Base-by-base conservation (phyloP, 2,113 vertebrate species). In the Accipiter virgatus region DNA sequence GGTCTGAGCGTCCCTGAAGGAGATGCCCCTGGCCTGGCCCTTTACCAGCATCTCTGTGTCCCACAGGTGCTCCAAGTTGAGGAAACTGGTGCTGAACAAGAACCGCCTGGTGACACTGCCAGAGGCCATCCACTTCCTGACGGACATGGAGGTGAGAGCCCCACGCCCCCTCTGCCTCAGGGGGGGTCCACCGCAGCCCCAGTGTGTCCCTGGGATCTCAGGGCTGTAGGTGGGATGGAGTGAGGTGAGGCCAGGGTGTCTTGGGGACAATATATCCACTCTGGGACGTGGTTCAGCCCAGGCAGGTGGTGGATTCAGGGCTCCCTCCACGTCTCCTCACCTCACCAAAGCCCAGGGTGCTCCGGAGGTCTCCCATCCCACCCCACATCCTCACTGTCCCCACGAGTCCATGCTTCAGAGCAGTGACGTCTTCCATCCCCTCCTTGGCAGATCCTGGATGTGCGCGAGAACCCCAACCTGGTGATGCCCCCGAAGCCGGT, bases 401-500 rank as follows among this genome's bases (percentile, higher is more conserved):
- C 2, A 0, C 20, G 34, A 74, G 26, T 11, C 3, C 1, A 1
- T 27, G 5, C 50, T 43, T 90, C 81, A 6, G 59, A 86, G 53
- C 75, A 43, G 16, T 6, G 45, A 86, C 31, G 3, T 38, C 16
- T 84, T 14, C 59, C 6, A 2, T 86, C 40, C 27, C 14, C 21
- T 79, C 10, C 27, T 36, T 12, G 45, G 20, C 96, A 99, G 99
- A 93, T 99, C 72, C 98, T 99, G 90, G 99, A 99, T 2, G 99
- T 99, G 71, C 98, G 99, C 0, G 99, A 99, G 96, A 99, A 99
- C 97, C 99, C 99, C 81, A 99, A 94, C 97, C 97, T 99, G 77
- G 99, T 99, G 97, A 99, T 99, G 99, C 99, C 99, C 4, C 99
- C 99, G 0, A 99, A 99, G 94, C 99, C 99, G 0, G 97, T 98